phyloP scores from a whole-genome alignment of 2,797 vertebrate species.

The Spheniscus humboldti region DNA sequence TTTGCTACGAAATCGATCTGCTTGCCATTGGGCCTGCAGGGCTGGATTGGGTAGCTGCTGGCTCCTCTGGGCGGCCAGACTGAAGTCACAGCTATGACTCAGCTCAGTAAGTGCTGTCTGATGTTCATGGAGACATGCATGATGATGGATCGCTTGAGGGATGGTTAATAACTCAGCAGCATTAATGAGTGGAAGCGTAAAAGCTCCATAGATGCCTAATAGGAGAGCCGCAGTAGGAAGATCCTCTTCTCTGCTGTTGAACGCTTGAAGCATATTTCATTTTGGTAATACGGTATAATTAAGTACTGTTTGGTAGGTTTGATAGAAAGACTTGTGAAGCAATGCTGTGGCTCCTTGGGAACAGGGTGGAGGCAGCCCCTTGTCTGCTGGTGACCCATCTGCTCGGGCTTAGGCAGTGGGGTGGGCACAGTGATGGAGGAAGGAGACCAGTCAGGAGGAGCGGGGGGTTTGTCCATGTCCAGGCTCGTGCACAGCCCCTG shows the following conservation, averaged over 20 bases:
- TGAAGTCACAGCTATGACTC: neutral
- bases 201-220: neutral
- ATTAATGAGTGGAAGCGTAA: neutral
- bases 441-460: neutral
- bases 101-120: neutral
- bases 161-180: neutral
- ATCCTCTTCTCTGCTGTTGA: neutral
- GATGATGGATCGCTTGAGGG: neutral
- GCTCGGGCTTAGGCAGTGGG: fast-evolving
- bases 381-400: neutral
- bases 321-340: neutral
- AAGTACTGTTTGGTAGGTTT: neutral
- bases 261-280: neutral
- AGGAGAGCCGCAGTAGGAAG: neutral
- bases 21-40: fast-evolving
- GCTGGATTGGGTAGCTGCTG: neutral
- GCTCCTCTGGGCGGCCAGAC: neutral
- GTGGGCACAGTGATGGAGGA: fast-evolving
- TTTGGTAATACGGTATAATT: fast-evolving
- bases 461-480: neutral
- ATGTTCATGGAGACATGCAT: neutral
- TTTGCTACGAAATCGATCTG: fast-evolving
- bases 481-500: neutral
- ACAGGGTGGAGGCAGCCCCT: neutral
- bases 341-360: neutral